phyloP scores from a whole-genome alignment of 2,797 vertebrate genomes.

The Muraenolepis orangiensis region DNA sequence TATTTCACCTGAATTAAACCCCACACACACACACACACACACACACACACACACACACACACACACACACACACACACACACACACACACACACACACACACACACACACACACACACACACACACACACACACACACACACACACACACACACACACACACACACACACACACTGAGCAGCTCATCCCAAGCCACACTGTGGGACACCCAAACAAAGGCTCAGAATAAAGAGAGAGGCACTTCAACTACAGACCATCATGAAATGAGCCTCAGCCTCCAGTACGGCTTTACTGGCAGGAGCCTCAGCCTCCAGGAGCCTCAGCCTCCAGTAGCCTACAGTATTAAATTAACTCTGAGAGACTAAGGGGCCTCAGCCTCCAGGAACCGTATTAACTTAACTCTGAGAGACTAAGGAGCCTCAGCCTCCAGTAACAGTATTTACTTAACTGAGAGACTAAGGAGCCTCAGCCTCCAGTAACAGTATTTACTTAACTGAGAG shows the following conservation, averaged over 20 bases:
- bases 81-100: neutral
- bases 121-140: slow-evolving; percentile 1
- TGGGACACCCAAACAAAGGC: slow-evolving; percentile 29
- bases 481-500: no score
- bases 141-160: neutral
- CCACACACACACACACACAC: neutral
- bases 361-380: neutral
- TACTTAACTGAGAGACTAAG: no score
- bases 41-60: neutral
- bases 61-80: neutral
- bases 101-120: slow-evolving; percentile 7
- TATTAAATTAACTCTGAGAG: neutral
- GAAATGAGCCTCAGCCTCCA: no score
- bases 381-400: neutral
- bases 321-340: neutral
- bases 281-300: neutral
- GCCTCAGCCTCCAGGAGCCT: neutral
- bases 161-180: slow-evolving; percentile 20
- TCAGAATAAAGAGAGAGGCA: neutral
- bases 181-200: slow-evolving; percentile 22
- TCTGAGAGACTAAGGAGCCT: neutral
- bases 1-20: neutral
- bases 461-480: no score
- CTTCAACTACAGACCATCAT: neutral
- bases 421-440: no score